Evolutionary conservation across 2,797 vertebrate genomes (phyloP).

Genomic region (Sardinella longiceps): DNA sequence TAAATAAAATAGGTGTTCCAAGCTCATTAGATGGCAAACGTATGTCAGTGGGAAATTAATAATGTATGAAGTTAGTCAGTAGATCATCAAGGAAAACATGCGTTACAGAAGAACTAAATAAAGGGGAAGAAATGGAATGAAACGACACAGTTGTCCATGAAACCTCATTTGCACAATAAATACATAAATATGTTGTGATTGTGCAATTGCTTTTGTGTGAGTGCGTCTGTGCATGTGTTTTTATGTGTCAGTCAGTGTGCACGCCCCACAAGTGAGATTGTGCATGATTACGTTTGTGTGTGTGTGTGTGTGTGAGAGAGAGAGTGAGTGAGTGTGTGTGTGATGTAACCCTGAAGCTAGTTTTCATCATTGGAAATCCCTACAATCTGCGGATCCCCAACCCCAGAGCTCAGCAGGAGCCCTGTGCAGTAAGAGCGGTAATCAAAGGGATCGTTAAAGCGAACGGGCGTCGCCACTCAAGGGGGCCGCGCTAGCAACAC

Average conservation of each 20-base stretch:
- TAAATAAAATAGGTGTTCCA: neutral
- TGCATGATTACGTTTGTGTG: neutral
- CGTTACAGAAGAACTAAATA: neutral
- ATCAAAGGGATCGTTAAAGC: neutral
- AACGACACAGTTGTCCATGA: neutral
- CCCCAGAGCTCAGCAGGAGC: neutral
- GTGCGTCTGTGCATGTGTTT: neutral
- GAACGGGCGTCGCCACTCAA: neutral
- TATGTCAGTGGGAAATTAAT: neutral
- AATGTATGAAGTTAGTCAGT: neutral
- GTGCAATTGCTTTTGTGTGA: neutral
- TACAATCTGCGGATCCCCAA: neutral
- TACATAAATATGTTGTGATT: neutral
- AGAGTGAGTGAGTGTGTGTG: neutral
- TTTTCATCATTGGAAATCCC: slow-evolving; percentile 1
- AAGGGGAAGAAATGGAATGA: neutral
- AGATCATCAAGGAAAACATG: neutral
- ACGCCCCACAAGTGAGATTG: neutral
- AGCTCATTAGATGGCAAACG: neutral
- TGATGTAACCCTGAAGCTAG: neutral
- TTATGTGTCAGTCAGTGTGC: neutral
- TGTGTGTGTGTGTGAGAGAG: neutral
- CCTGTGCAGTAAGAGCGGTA: neutral
- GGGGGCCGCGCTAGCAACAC: neutral
- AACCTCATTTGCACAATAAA: neutral